Base-by-base conservation (phyloP, 2,113 vertebrate species). In the Vidua macroura region DNA sequence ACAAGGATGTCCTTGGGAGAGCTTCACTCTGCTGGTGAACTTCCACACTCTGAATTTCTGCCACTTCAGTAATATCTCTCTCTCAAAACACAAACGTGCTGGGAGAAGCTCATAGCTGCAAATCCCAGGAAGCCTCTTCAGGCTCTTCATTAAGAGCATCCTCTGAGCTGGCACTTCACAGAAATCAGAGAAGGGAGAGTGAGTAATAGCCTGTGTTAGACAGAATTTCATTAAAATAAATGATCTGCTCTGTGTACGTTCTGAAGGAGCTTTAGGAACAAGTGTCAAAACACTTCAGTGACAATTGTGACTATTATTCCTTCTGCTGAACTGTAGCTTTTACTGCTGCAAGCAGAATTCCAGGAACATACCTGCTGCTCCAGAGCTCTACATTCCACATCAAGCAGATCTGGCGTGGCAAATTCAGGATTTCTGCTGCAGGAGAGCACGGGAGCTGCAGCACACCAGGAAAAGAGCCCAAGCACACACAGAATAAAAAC, bases 181-280 rank as follows among this genome's bases (percentile, higher is more conserved):
- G 86, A 91, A 91, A 92, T 56, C 74, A 79, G 51, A 76, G 74
- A 67, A 2, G 5, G 28, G 20, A 87, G 55, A 35, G 56, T 55
- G 66, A 91, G 51, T 87, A 92, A 90, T 39, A 91, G 49, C 56
- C 62, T 90, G 53, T 3, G 51, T 85, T 88, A 85, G 78, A 51
- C 49, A 91, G 90, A 91, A 85, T 94, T 80, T 91, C 90, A 88
- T 92, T 93, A 90, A 89, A 94, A 92, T 83, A 81, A 95, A 73
- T 66, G 69, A 83, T 83, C 70, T 58, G 51, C 89, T 94, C 87
- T 15, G 0, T 69, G 70, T 93, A 85, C 13, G 4, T 66, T 93
- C 92, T 85, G 49, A 68, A 76, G 85, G 41, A 88, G 46, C 62
- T 95, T 90, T 73, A 88, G 5, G 0, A 87, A 88, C 91, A 58